These are phyloP conservation scores for Shinisaurus crocodilurus DNA, from an alignment of 2,113 vertebrate species.

Conservation along the genomic window DNA sequence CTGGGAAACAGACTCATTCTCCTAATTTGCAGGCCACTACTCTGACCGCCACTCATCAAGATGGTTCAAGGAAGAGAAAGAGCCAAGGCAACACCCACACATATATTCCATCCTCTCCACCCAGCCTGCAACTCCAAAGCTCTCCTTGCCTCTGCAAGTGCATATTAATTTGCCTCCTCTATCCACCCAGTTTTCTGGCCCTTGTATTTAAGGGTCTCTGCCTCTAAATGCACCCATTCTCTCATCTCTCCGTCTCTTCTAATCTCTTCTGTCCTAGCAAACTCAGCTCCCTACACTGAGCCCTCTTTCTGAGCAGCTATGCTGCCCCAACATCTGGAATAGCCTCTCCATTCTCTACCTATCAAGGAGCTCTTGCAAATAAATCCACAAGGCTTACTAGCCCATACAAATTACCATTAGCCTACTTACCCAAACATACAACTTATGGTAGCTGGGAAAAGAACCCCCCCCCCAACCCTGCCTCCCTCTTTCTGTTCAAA, in stretches of 20 bases:
- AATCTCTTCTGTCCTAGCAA: neutral
- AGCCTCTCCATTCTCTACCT: neutral
- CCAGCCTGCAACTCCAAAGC: neutral
- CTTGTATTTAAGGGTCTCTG: neutral
- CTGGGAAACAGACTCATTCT: neutral
- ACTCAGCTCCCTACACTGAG: neutral
- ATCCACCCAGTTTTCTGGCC: neutral
- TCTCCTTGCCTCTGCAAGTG: neutral
- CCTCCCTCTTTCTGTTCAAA: neutral
- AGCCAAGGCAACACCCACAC: too few relatives aligned
- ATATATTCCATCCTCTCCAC: neutral
- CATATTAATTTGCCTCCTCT: neutral
- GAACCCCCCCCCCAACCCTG: neutral
- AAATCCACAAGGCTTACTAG: neutral
- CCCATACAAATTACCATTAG: neutral
- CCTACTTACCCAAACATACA: neutral
- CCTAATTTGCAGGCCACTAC: too few relatives aligned
- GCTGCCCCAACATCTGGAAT: neutral
- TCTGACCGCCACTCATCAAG: too few relatives aligned
- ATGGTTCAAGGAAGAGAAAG: neutral
- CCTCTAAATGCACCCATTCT: neutral
- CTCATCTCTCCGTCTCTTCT: neutral
- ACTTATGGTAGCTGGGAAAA: neutral
- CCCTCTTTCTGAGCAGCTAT: neutral
- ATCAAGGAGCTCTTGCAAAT: neutral